These are phyloP conservation scores for Cephus pulcher DNA, from an alignment of 2,888 invertebrate species.

Conservation along the genomic window DNA sequence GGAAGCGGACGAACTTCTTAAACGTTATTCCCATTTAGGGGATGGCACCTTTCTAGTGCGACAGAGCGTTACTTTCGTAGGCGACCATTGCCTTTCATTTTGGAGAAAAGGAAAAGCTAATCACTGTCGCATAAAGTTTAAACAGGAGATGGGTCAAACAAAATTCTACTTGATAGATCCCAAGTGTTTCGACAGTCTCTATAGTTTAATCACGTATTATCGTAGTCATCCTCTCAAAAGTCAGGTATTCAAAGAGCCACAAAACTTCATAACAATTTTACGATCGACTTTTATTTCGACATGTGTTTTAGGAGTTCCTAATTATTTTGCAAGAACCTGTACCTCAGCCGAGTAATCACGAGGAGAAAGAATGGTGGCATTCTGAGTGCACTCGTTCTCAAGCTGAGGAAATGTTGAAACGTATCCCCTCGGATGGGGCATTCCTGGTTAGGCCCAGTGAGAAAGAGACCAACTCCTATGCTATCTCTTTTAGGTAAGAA, in stretches of 20 bases:
- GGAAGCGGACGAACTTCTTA: conserved; percentile 73
- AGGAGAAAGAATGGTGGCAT: conserved; percentile 94
- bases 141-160: conserved; percentile 87
- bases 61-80: conserved; percentile 95
- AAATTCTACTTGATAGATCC: conserved; percentile 93
- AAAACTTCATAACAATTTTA: background rate
- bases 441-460: conserved; percentile 94
- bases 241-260: conserved; percentile 68
- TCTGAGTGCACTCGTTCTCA: conserved; percentile 81
- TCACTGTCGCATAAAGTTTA: conserved; percentile 91
- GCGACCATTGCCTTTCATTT: conserved; percentile 95
- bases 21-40: conserved; percentile 82
- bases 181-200: conserved; percentile 90
- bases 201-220: conserved; percentile 91
- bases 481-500: conserved; percentile 89
- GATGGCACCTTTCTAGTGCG: conserved; percentile 94
- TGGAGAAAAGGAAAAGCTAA: conserved; percentile 91
- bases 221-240: conserved; percentile 87
- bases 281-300: background rate
- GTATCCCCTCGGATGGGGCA: conserved; percentile 90
- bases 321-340: conserved; percentile 91
- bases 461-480: conserved; percentile 86
- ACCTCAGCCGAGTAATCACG: conserved; percentile 94
- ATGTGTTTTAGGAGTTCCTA: conserved; percentile 77
- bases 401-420: conserved; percentile 89